Evolutionary conservation across 2,888 invertebrate genomes (phyloP), one percentile per base, ranked within the genome.

Genomic region (Cartodere bifasciata): DNA sequence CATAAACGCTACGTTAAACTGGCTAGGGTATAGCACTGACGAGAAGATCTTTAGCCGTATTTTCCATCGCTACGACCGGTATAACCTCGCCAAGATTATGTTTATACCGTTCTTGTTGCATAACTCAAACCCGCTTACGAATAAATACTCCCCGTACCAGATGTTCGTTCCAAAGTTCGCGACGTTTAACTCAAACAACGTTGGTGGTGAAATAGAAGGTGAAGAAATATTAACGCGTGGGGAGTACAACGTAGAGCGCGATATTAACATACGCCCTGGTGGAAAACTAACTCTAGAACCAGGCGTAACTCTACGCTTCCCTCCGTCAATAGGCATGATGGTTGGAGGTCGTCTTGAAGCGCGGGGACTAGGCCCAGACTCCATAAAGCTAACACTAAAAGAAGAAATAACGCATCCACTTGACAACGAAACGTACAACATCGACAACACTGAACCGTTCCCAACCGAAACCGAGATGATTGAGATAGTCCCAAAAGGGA

Each of bases 311-410:
- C 62, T 98, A 10, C 75, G 74, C 46, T 98, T 98, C 58, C 85
- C 88, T 31, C 85, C 92, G 2, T 77, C 88, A 13, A 80, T 97
- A 31, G 94, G 95, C 5, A 88, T 98, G 70, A 87, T 98, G 80
- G 81, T 97, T 2, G 92, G 92, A 23, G 95, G 95, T 1, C 78
- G 80, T 55, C 60, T 95, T 24, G 85, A 85, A 47, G 87, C 87
- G 0, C 69, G 78, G 46, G 87, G 87, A 1, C 71, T 75, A 36
- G 67, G 75, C 17, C 83, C 84, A 0, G 81, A 79, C 50, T 82
- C 83, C 48, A 86, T 87, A 28, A 65, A 75, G 26, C 74, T 86
- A 44, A 85, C 84, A 0, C 55, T 86, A 4, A 83, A 83, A 53
- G 76, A 85, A 46, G 82, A 84, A 53, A 67, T 80, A 0, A 56